phyloP scores from a whole-genome alignment of 2,113 vertebrate species.

The Regulus satrapa region DNA sequence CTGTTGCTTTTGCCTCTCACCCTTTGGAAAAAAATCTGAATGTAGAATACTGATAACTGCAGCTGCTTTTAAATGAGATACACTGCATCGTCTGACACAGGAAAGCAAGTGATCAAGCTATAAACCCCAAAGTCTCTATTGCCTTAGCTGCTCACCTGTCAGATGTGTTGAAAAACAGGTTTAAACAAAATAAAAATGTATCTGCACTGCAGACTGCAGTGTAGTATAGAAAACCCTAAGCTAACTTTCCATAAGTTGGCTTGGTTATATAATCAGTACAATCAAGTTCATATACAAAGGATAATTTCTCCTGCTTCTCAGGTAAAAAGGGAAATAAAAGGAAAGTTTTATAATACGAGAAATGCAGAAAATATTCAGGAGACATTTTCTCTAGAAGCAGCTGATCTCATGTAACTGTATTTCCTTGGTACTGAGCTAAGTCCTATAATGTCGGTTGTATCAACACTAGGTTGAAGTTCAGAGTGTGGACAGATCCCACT shows the following conservation, averaged over 20 bases:
- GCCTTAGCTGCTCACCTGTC: slow-evolving; percentile 7
- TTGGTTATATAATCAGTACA: neutral
- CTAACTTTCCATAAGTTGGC: neutral
- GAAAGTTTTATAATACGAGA: neutral
- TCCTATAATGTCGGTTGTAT: neutral
- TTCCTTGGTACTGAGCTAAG: neutral
- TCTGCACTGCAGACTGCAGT: slow-evolving; percentile 9
- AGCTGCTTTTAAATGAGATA: slow-evolving; percentile 63
- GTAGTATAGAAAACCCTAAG: neutral
- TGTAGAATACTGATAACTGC: slow-evolving; percentile 52
- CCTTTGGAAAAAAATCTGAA: slow-evolving; percentile 58
- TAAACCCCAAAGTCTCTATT: neutral
- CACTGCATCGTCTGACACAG: slow-evolving; percentile 68
- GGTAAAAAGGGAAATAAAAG: neutral
- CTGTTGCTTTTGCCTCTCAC: slow-evolving; percentile 76
- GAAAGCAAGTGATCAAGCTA: slow-evolving; percentile 39
- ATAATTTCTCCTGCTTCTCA: neutral
- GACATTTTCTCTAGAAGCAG: neutral
- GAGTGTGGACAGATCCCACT: neutral
- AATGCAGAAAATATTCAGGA: slow-evolving; percentile 42
- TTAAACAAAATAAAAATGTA: neutral
- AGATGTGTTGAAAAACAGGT: neutral
- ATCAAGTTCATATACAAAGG: neutral
- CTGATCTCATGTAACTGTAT: neutral
- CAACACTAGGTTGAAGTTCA: neutral